These are phyloP conservation scores for Parasteatoda tepidariorum DNA, from an alignment of 1,140 invertebrate genomes.

Conservation along the genomic window DNA sequence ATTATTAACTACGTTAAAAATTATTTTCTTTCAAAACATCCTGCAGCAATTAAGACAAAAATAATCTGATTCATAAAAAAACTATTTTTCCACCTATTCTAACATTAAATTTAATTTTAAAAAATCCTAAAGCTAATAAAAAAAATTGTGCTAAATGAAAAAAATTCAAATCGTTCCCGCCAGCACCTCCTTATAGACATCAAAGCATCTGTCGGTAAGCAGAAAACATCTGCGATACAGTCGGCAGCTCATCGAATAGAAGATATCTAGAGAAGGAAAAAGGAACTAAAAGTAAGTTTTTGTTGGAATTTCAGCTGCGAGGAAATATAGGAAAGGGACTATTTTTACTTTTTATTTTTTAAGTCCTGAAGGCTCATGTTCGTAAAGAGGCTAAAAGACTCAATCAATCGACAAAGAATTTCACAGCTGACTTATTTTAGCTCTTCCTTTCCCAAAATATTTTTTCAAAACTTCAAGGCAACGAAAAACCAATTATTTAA, in stretches of 20 bases:
- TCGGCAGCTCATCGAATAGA: not conserved
- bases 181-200: not conserved
- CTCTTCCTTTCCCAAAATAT: too few species aligned
- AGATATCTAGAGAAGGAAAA: not conserved
- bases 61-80: too few species aligned
- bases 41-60: too few species aligned
- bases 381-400: not conserved
- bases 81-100: too few species aligned
- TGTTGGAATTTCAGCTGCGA: not conserved
- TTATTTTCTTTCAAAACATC: too few species aligned
- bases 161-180: too few species aligned
- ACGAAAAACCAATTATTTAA: too few species aligned
- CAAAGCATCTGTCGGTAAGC: slow-evolving; percentile 34
- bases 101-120: too few species aligned
- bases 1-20: too few species aligned
- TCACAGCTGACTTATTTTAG: not conserved
- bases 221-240: slow-evolving; percentile 27
- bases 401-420: not conserved
- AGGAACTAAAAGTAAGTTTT: slow-evolving; percentile 1
- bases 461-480: too few species aligned
- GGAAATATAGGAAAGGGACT: not conserved
- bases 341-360: not conserved
- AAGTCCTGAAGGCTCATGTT: not conserved
- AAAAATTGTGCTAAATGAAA: too few species aligned
- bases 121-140: too few species aligned